phyloP scores from a whole-genome alignment of 1,140 invertebrate genomes.

The Pomacea maculata region DNA sequence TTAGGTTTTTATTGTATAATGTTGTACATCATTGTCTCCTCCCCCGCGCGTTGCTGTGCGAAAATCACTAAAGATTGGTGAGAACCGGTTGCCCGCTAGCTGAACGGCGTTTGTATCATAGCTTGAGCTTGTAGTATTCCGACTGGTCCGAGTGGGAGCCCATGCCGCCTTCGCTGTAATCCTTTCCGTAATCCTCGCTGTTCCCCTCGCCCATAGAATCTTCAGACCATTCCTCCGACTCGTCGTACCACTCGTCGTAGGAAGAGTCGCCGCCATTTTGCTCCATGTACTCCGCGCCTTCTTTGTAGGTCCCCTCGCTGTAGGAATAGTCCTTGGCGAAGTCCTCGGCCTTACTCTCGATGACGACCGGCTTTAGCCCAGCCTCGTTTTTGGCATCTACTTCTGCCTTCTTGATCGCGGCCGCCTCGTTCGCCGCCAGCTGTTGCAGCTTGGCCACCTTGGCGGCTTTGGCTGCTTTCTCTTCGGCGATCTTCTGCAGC shows the following conservation, averaged over 20 bases:
- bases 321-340: too few relatives aligned
- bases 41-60: neutral
- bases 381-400: constrained; percentile 8
- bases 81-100: neutral
- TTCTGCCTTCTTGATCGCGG: neutral
- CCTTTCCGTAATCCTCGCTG: neutral
- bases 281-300: too few relatives aligned
- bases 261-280: too few relatives aligned
- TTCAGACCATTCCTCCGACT: too few relatives aligned
- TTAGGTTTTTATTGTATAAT: neutral
- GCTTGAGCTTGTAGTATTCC: too few relatives aligned
- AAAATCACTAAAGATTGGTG: neutral
- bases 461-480: constrained; percentile 5
- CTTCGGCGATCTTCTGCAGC: constrained; percentile 1
- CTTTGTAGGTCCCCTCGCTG: too few relatives aligned
- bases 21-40: neutral
- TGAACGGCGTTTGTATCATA: too few relatives aligned
- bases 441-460: neutral
- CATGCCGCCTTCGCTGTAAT: neutral
- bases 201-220: neutral
- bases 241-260: too few relatives aligned
- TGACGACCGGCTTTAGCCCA: neutral
- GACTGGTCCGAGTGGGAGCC: neutral
- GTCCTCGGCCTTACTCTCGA: neutral
- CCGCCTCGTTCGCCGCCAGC: neutral